Percentiles rank a stretch among this genome's conserved stretches.
These are phyloP conservation scores for Marisa cornuarietis DNA, from an alignment of 1,140 invertebrate species.

Conservation along the genomic window DNA sequence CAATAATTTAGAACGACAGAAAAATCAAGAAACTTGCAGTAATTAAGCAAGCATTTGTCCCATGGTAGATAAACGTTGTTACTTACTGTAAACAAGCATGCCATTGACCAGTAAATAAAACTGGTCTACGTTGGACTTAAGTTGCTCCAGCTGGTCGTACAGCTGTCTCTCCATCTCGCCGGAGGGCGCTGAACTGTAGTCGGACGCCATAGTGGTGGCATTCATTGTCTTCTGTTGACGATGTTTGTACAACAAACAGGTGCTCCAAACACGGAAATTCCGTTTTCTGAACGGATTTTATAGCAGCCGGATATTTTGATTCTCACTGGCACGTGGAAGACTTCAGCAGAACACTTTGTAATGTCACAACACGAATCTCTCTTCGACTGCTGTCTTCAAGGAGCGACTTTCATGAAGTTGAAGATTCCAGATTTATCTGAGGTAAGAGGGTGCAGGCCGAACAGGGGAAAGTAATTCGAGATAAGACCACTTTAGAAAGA, in stretches of 20 bases:
- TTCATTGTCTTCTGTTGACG: neutral
- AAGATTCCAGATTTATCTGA: too few relatives aligned
- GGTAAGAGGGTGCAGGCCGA: neutral
- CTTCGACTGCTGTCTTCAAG: neutral
- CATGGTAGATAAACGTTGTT: neutral
- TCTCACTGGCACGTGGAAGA: neutral
- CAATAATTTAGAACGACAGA: slow-evolving; percentile 7
- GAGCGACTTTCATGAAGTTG: neutral
- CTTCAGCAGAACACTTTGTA: too few relatives aligned
- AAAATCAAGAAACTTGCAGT: neutral
- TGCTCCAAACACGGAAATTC: neutral
- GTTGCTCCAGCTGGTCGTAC: neutral
- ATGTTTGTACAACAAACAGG: neutral
- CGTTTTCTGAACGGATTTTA: neutral
- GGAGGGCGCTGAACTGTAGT: too few relatives aligned
- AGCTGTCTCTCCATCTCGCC: neutral
- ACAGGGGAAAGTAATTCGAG: too few relatives aligned
- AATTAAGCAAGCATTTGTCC: neutral
- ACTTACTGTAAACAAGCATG: slow-evolving; percentile 42
- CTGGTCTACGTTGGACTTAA: slow-evolving; percentile 34
- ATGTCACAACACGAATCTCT: too few relatives aligned
- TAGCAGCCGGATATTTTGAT: neutral
- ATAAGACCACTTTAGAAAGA: too few relatives aligned
- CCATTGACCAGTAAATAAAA: slow-evolving; percentile 42
- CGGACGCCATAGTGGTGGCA: neutral